Percentiles rank a stretch among this genome's conserved stretches.
Conservation (phyloP, 1,140 invertebrate genomes). For the Scaptomyza montana region DNA sequence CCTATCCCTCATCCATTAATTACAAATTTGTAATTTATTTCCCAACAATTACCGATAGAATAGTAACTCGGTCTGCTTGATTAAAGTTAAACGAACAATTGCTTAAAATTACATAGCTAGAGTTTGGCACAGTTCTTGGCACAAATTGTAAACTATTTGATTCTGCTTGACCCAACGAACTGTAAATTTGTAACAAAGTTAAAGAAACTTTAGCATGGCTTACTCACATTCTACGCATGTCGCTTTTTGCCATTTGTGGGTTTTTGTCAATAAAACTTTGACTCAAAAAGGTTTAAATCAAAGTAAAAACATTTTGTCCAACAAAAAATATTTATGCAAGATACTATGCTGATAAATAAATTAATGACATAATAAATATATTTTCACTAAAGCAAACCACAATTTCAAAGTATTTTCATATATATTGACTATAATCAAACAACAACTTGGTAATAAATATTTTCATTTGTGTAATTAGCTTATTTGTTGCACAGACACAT, state of each 20-base stretch:
- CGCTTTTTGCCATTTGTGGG: background rate
- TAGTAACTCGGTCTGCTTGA: background rate
- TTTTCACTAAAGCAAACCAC: background rate
- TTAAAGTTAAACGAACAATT: background rate
- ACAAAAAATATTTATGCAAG: too few relatives aligned
- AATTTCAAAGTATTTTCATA: too few relatives aligned
- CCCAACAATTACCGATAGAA: conserved; percentile 20
- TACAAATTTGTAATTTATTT: conserved; percentile 53
- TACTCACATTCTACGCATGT: conserved; percentile 7
- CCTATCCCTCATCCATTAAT: conserved; percentile 34
- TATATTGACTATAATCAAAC: too few relatives aligned
- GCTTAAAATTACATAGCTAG: conserved; percentile 13
- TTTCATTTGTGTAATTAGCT: too few relatives aligned
- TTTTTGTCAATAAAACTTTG: conserved; percentile 14
- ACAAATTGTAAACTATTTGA: conserved; percentile 32
- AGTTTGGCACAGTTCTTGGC: conserved; percentile 15
- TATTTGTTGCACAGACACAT: too few relatives aligned
- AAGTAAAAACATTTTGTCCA: background rate
- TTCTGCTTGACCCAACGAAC: conserved; percentile 22
- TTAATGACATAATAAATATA: too few relatives aligned
- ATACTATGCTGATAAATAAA: too few relatives aligned
- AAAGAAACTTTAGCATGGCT: conserved; percentile 25
- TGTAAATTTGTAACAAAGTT: conserved; percentile 28
- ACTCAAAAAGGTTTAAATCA: conserved; percentile 4
- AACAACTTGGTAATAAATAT: background rate